Base-by-base conservation (phyloP, 2,888 invertebrate species). In the Conops quadrifasciatus region DNA sequence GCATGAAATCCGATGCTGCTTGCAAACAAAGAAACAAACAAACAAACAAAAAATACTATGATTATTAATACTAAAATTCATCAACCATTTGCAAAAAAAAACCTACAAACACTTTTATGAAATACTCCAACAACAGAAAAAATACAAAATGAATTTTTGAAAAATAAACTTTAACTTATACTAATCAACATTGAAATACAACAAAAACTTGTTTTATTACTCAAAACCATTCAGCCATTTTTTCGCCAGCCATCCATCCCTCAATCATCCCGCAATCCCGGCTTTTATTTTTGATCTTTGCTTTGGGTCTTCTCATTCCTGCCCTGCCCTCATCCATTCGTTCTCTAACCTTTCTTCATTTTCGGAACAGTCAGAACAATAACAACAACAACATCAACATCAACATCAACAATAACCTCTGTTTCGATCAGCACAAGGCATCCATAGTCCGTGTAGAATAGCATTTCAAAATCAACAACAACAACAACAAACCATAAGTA, bases 371-470 rank as follows among this genome's bases (percentile, higher is more conserved):
- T 16, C 58, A 71, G 71, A 65, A 53, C 71, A 72, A 75, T 67
- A 69, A 71, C 62, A 75, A 75, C 70, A 74, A 75, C 72, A 73
- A 75, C 75, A 76, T 71, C 72, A 72, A 43, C 19, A 71, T 68
- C 62, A 76, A 68, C 30, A 68, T 72, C 73, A 76, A 75, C 73
- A 72, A 78, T 73, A 74, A 74, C 74, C 3, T 53, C 53, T 21
- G 21, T 16, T 4, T 49, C 49, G 19, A 49, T 49, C 36, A 36
- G 36, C 9, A 36, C 36, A 36, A 36, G 36, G 49, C 49, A 49
- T n/a, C 49, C 16, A 49, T 16, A n/a, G 49, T 49, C 11, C 11
- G 4, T 75, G 74, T 60, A 16, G 28, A 19, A 11, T 43, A n/a
- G 47, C 2, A 24, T n/a, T 16, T 26, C 49, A 47, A n/a, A 67